A percentile compares a stretch with the other conserved stretches of the same genome.
Evolutionary conservation across 2,888 invertebrate genomes (phyloP).

Genomic region (Entomobrya proxima): DNA sequence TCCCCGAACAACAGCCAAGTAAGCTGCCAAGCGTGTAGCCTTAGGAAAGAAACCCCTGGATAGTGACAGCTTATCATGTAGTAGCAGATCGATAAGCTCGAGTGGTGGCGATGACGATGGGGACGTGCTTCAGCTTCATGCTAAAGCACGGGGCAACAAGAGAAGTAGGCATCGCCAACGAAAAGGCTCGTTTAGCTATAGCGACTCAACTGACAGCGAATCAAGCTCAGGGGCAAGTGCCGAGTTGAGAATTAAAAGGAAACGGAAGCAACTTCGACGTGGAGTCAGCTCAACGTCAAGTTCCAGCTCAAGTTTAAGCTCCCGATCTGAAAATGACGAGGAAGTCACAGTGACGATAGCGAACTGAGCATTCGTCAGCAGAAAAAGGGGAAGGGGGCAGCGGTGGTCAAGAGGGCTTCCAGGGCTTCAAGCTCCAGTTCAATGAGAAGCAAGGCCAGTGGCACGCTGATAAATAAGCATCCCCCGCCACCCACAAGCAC

Average conservation of each 20-base stretch:
- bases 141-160: background rate
- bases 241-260: no score
- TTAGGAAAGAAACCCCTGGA: background rate
- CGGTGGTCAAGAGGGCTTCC: background rate
- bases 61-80: no score
- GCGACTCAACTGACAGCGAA: background rate
- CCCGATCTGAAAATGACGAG: background rate
- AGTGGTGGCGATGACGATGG: background rate
- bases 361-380: background rate
- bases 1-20: background rate
- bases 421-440: background rate
- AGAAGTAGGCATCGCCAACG: background rate
- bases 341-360: background rate
- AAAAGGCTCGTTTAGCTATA: background rate
- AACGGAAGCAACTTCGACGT: background rate
- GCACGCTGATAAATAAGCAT: background rate
- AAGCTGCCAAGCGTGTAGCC: background rate
- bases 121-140: background rate
- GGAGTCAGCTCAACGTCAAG: background rate
- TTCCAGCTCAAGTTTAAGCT: background rate
- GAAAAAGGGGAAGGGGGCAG: background rate
- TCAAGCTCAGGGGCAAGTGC: background rate
- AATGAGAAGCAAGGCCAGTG: background rate
- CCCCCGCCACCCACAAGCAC: no score
- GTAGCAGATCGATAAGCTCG: background rate